Evolutionary conservation across 2,888 invertebrate species (phyloP), one percentile per base, ranked within the genome.

Genomic region (Trichogramma evanescens): DNA sequence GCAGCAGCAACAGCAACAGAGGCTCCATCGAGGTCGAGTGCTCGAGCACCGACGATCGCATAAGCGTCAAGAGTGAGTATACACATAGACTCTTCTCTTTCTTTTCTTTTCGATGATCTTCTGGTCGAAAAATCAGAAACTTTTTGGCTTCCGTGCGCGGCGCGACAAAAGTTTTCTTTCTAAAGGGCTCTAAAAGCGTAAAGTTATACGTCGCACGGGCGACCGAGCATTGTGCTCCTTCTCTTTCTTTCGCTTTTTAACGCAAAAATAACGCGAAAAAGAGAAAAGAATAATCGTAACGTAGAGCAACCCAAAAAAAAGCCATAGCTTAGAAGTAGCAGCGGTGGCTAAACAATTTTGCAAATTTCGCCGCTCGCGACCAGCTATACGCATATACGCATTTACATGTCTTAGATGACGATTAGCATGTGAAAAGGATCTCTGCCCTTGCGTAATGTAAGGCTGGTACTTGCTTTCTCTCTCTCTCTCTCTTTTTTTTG

Each of bases 31-130:
- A 88, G 69, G 77, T 88, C 69, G 84, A 84, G 71, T 83, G 85
- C 62, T 78, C 80, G 48, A 80, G 80, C n/a, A 80, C 80, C 44
- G 81, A 82, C 66, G 82, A 84, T 65, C 79, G 82, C 61, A 83
- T 88, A 72, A 84, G 86, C 79, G 84, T 88, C 70, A 86, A 86
- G 80, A 86, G 87, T 88, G 80, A 86, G 86, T 54, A n/a, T 39
- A 10, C 41, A 48, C 3, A 26, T 2, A 26, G 26, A 26, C 26
- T 26, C 71, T 69, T 72, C 66, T 68, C 55, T 54, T 50, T 42
- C 41, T 49, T 38, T 38, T 6, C 46, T 13, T 50, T 6, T 54
- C 26, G 10, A 26, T 40, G n/a, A 9, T 39, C 7, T 9, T 49
- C 10, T 49, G 9, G 7, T 49, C 13, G 9, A 49, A 7, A 7